phyloP scores from a whole-genome alignment of 2,113 vertebrate species.

The Astur gentilis region DNA sequence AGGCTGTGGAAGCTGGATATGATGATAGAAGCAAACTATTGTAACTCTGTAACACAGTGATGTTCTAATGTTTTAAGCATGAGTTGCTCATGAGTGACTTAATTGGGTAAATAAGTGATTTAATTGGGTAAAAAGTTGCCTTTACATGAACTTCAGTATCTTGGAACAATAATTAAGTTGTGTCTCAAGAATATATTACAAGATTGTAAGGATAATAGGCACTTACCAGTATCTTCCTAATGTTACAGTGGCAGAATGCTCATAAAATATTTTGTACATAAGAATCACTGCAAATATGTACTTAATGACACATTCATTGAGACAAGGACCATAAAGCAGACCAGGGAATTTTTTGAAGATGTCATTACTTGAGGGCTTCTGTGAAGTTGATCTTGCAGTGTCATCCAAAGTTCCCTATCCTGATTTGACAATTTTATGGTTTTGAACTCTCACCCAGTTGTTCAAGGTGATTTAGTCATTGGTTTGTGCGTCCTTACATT shows the following conservation, averaged over 20 bases:
- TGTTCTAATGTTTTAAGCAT: not conserved
- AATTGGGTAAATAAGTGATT: not conserved
- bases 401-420: conserved; percentile 47
- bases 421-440: conserved; percentile 35
- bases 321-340: not conserved
- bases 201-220: not conserved
- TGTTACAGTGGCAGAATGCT: not conserved
- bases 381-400: conserved; percentile 38
- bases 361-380: not conserved
- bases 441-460: conserved; percentile 38
- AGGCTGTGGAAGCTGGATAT: not conserved
- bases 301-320: not conserved
- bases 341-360: not conserved
- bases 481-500: not conserved
- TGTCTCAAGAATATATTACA: not conserved
- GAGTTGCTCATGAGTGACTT: not conserved
- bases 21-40: not conserved
- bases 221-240: not conserved
- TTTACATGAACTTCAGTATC: not conserved
- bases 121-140: not conserved
- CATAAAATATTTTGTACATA: not conserved
- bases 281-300: not conserved
- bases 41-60: not conserved
- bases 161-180: not conserved
- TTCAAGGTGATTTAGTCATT: conserved; percentile 58